phyloP scores from a whole-genome alignment of 2,113 vertebrate genomes.

The Craseonycteris thonglongyai region DNA sequence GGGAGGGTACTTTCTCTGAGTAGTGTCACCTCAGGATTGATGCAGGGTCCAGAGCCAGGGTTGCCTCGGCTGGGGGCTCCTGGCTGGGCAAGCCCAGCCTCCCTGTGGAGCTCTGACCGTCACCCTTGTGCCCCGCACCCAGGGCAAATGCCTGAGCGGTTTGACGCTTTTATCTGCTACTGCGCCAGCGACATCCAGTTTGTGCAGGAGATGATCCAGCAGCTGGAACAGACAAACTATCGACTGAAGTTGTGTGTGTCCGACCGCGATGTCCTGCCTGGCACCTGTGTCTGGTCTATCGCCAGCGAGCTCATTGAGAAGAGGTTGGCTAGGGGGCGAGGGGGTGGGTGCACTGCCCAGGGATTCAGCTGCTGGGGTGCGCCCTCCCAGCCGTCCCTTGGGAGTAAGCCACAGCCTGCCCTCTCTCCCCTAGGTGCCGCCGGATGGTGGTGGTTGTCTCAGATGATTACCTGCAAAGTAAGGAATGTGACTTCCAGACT shows the following conservation, averaged over 20 bases:
- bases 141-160: constrained; percentile 86
- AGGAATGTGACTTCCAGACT: constrained; percentile 97
- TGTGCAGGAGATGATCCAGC: constrained; percentile 94
- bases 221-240: constrained; percentile 90
- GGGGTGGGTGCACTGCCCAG: not conserved
- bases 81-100: not conserved
- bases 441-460: constrained; percentile 96
- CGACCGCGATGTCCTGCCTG: constrained; percentile 94
- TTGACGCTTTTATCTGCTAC: constrained; percentile 99
- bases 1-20: not conserved
- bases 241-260: constrained; percentile 95
- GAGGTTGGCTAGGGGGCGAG: constrained; percentile 76
- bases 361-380: not conserved
- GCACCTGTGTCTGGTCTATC: constrained; percentile 95
- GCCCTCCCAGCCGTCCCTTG: not conserved
- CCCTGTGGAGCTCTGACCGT: not conserved
- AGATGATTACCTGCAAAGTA: constrained; percentile 94
- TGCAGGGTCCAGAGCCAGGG: not conserved
- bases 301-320: constrained; percentile 95
- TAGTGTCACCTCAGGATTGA: too few species aligned
- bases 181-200: constrained; percentile 92
- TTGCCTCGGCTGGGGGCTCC: not conserved
- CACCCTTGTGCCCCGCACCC: not conserved
- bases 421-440: constrained; percentile 78
- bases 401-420: not conserved